phyloP scores from a whole-genome alignment of 2,888 invertebrate species.

The Perdita meconis region DNA sequence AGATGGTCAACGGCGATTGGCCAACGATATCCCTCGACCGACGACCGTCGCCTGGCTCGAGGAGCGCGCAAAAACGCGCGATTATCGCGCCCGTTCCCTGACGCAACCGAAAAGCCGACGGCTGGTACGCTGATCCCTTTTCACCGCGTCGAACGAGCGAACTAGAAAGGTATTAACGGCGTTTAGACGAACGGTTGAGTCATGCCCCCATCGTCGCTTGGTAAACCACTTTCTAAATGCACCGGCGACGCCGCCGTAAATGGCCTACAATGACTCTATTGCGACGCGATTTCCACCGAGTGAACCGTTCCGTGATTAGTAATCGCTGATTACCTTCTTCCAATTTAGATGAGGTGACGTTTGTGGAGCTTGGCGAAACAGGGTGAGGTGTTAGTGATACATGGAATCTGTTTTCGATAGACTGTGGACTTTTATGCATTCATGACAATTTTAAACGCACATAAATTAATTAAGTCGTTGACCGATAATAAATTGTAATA shows the following conservation, averaged over 20 bases:
- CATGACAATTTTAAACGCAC: too few species aligned
- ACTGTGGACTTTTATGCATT: too few species aligned
- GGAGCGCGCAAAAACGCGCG: conserved; percentile 5
- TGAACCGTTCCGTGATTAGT: conserved; percentile 14
- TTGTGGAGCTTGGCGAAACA: not conserved
- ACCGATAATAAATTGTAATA: too few species aligned
- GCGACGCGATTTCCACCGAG: conserved; percentile 28
- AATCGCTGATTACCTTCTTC: not conserved
- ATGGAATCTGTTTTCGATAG: too few species aligned
- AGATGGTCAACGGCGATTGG: not conserved
- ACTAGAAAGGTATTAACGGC: conserved; percentile 64
- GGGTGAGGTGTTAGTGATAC: not conserved
- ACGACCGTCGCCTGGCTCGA: too few species aligned
- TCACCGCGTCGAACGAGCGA: conserved; percentile 11
- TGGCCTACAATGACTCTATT: conserved; percentile 77
- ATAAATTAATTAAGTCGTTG: too few species aligned
- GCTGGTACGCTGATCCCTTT: conserved; percentile 43
- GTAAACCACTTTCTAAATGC: conserved; percentile 80
- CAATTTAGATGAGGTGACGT: conserved; percentile 1
- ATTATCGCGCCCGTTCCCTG: conserved; percentile 22
- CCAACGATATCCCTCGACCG: not conserved
- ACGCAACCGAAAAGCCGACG: conserved; percentile 36
- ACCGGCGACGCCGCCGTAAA: conserved; percentile 74
- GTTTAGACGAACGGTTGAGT: conserved; percentile 76
- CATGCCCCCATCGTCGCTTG: conserved; percentile 74